Conservation (phyloP, 2,888 invertebrate genomes). For the Melanostoma scalare region DNA sequence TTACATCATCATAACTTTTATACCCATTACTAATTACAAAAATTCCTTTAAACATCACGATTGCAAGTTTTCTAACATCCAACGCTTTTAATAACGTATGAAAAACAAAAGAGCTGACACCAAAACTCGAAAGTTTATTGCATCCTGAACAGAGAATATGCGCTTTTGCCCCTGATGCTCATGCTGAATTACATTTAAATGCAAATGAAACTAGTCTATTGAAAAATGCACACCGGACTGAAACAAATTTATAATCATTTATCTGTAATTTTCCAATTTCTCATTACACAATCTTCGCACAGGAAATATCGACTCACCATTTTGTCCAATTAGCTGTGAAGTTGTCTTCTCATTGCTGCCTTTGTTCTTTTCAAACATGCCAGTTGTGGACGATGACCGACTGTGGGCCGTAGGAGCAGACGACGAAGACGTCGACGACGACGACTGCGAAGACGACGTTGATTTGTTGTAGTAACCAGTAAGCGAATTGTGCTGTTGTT, state of each 20-base stretch:
- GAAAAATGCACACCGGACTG: background rate
- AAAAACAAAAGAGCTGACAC: too few relatives aligned
- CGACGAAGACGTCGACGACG: constrained; percentile 40
- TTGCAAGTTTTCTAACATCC: too few relatives aligned
- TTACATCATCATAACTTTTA: too few relatives aligned
- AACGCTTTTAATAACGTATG: too few relatives aligned
- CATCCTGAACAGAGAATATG: too few relatives aligned
- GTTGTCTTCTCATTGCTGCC: constrained; percentile 63
- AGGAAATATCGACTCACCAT: constrained; percentile 74
- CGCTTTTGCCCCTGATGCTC: background rate
- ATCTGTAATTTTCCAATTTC: constrained; percentile 21
- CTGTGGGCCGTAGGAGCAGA: constrained; percentile 33
- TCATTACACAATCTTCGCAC: constrained; percentile 38
- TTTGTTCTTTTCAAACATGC: constrained; percentile 61
- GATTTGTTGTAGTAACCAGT: constrained; percentile 58
- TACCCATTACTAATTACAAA: too few relatives aligned
- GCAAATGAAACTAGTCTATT: background rate
- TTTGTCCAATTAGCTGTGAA: constrained; percentile 74
- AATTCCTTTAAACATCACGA: too few relatives aligned
- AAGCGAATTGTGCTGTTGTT: constrained; percentile 57
- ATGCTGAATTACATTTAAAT: background rate
- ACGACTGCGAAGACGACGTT: constrained; percentile 21
- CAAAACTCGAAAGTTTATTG: too few relatives aligned
- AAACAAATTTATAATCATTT: constrained; percentile 40
- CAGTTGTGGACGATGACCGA: constrained; percentile 51